Conservation (phyloP, 2,797 vertebrate genomes). For the Sebastiscus albofasciatus region DNA sequence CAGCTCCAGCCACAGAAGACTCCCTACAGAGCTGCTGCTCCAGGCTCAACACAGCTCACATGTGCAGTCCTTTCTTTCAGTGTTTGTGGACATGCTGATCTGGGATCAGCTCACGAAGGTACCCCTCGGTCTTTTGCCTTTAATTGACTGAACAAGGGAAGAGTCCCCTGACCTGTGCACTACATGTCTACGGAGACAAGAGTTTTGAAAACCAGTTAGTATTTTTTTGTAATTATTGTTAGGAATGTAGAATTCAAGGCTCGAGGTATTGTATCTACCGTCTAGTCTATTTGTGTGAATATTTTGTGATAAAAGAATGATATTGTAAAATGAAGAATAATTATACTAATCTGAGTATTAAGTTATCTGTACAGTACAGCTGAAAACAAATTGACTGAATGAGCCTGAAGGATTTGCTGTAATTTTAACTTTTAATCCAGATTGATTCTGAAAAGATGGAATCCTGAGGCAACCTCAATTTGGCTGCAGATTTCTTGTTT, state of each 20-base stretch:
- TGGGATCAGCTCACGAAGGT: slow-evolving; percentile 68
- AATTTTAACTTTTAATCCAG: slow-evolving; percentile 61
- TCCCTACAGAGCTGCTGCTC: slow-evolving; percentile 17
- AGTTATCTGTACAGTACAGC: slow-evolving; percentile 61
- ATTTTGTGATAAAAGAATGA: slow-evolving; percentile 79
- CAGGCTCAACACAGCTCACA: slow-evolving; percentile 36
- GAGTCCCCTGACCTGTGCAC: slow-evolving; percentile 68
- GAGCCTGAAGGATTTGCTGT: slow-evolving; percentile 59
- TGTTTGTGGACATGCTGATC: slow-evolving; percentile 65
- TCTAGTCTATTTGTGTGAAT: slow-evolving; percentile 75
- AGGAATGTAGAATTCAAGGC: slow-evolving; percentile 76
- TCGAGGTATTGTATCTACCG: slow-evolving; percentile 59
- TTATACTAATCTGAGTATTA: slow-evolving; percentile 63
- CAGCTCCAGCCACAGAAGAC: slow-evolving; percentile 35
- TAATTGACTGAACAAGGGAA: slow-evolving; percentile 69
- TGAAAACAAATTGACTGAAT: slow-evolving; percentile 42
- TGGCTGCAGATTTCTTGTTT: slow-evolving; percentile 69
- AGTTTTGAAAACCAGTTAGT: slow-evolving; percentile 60
- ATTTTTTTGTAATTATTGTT: slow-evolving; percentile 77
- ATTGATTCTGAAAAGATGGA: slow-evolving; percentile 44
- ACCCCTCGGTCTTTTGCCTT: slow-evolving; percentile 69
- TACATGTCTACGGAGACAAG: slow-evolving; percentile 61
- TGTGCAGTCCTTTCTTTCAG: slow-evolving; percentile 16
- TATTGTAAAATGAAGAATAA: slow-evolving; percentile 72
- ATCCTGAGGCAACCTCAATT: slow-evolving; percentile 51